phyloP scores from a whole-genome alignment of 2,888 invertebrate genomes.

The Tetropium fuscum region DNA sequence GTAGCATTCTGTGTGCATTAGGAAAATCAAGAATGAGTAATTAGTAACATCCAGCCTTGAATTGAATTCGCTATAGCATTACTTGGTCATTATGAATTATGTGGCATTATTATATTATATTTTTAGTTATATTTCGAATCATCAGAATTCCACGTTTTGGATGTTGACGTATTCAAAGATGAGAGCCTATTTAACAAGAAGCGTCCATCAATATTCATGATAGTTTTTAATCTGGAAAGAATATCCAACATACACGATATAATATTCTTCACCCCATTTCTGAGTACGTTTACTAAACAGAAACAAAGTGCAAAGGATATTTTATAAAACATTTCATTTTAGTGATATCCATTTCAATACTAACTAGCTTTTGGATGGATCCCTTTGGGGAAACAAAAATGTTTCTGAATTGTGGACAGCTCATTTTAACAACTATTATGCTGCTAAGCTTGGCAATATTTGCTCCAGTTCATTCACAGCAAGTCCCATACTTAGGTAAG shows the following conservation, averaged over 20 bases:
- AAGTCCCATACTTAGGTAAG: slow-evolving; percentile 61
- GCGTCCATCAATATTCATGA: slow-evolving; percentile 47
- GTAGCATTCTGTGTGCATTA: no score
- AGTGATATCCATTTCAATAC: slow-evolving; percentile 56
- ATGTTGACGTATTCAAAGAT: slow-evolving; percentile 38
- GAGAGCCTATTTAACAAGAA: slow-evolving; percentile 17
- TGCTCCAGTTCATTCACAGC: slow-evolving; percentile 55
- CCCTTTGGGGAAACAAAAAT: slow-evolving; percentile 59
- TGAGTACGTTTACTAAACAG: slow-evolving; percentile 48
- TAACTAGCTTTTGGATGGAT: slow-evolving; percentile 61
- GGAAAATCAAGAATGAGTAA: no score
- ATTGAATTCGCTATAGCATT: no score
- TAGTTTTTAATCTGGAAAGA: slow-evolving; percentile 54
- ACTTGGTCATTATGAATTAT: no score
- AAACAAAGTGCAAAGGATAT: background rate
- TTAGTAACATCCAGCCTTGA: no score
- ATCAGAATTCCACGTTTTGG: slow-evolving; percentile 51
- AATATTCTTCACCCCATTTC: slow-evolving; percentile 58
- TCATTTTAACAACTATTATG: slow-evolving; percentile 55
- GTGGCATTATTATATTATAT: slow-evolving; percentile 9
- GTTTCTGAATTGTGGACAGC: slow-evolving; percentile 54
- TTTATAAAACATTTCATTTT: slow-evolving; percentile 35
- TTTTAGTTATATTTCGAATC: slow-evolving; percentile 44
- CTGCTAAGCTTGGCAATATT: slow-evolving; percentile 53
- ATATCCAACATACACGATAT: slow-evolving; percentile 52